phyloP scores from a whole-genome alignment of 2,888 invertebrate genomes.

The Bombylius discolor region DNA sequence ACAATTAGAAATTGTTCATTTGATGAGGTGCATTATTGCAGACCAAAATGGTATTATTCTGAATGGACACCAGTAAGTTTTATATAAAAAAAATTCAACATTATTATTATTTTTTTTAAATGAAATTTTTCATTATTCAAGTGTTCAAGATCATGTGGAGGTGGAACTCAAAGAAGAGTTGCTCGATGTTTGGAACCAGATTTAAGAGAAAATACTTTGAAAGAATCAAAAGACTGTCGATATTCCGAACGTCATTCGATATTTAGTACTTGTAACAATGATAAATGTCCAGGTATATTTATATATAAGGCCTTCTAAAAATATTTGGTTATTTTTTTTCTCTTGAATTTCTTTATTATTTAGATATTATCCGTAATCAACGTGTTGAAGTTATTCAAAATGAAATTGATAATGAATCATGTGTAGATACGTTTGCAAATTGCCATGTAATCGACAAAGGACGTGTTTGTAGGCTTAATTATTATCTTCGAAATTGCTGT shows the following conservation, averaged over 20 bases:
- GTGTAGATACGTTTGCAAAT: slow-evolving; percentile 56
- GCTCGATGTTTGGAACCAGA: slow-evolving; percentile 40
- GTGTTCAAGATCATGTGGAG: slow-evolving; percentile 44
- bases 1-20: slow-evolving; percentile 46
- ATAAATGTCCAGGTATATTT: slow-evolving; percentile 33
- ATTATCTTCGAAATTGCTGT: slow-evolving; percentile 74
- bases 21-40: slow-evolving; percentile 23
- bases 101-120: not conserved
- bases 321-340: not conserved
- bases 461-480: slow-evolving; percentile 66
- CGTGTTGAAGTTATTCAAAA: slow-evolving; percentile 14
- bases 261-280: slow-evolving; percentile 39
- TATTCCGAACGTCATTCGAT: slow-evolving; percentile 36
- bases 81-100: not conserved
- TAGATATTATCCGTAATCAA: slow-evolving; percentile 10
- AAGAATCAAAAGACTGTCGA: slow-evolving; percentile 36
- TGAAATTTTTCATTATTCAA: slow-evolving; percentile 18
- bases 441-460: slow-evolving; percentile 72
- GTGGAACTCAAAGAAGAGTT: slow-evolving; percentile 41
- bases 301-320: not conserved
- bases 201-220: slow-evolving; percentile 28
- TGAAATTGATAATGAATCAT: slow-evolving; percentile 39
- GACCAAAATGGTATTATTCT: slow-evolving; percentile 41
- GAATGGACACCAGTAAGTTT: slow-evolving; percentile 44
- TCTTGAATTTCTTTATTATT: not conserved